Evolutionary conservation across 2,113 vertebrate species (phyloP), one percentile per base, ranked within the genome.

Genomic region (Dasyornis broadbenti): DNA sequence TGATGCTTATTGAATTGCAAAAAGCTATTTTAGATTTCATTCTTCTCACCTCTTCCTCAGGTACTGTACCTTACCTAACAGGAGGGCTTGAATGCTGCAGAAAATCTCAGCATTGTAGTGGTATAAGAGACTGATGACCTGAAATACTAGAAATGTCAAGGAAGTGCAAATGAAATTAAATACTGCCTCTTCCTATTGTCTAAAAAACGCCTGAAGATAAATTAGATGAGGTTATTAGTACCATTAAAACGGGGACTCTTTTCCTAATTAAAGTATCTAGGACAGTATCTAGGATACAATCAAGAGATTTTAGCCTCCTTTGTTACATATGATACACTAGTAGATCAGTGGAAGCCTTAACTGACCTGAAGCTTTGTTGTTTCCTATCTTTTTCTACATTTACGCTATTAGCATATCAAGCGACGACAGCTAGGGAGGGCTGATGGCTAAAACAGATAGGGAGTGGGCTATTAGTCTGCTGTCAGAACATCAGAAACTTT

Each of bases 311-410:
- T 90, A 93, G 82, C n/a, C 39, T 90, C 59, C 70, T 89, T 95
- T 42, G 54, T 89, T 92, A 90, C n/a, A 89, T 82, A 82, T 26
- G 14, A 33, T 30, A 89, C 70, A 64, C 59, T 79, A 88, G 31
- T 65, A 76, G 56, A 91, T 94, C 79, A 85, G 77, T 83, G 66
- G 83, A 95, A 94, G 50, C 30, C 89, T 96, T 96, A 93, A 95
- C 28, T 96, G 89, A 95, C 87, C 54, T 83, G 53, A 75, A 80
- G 87, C 59, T 95, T 95, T 95, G 52, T 93, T 97, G 60, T 70
- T 95, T 91, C 39, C 52, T 69, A 44, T 50, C 19, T 86, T 89
- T 57, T 79, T 37, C 26, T 84, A 77, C 33, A 54, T 93, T 92
- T 85, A 94, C 59, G 28, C 47, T 93, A 86, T 56, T 95, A 94